Percentiles rank a stretch among this genome's conserved stretches.
These are phyloP conservation scores for Choristoneura fumiferana DNA, from an alignment of 1,140 invertebrate species.

Conservation along the genomic window DNA sequence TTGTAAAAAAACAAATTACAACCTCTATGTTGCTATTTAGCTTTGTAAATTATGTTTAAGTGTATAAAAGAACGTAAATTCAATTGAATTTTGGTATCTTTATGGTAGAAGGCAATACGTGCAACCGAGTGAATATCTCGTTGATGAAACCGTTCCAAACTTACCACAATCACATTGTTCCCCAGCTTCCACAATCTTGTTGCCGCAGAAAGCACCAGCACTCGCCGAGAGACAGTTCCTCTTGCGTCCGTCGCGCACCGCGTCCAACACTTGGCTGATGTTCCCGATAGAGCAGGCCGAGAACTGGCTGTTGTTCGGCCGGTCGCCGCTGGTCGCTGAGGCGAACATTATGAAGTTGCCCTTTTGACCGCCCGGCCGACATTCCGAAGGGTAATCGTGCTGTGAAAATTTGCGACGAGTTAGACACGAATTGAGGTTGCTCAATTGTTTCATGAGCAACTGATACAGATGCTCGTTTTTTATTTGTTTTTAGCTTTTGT, in stretches of 20 bases:
- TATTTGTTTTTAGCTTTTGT: no score
- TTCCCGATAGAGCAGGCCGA: conserved; percentile 95
- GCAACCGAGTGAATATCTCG: no score
- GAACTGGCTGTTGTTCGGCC: conserved; percentile 97
- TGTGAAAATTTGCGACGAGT: conserved; percentile 63
- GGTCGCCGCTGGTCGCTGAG: conserved; percentile 95
- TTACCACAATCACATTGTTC: conserved; percentile 98
- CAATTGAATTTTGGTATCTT: no score
- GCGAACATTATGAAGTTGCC: conserved; percentile 99
- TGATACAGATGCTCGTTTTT: no score
- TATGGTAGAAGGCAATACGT: no score
- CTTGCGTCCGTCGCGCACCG: conserved; percentile 94
- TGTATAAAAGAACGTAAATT: no score
- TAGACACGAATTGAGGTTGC: no score
- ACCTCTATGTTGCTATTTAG: no score
- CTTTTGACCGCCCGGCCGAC: conserved; percentile 91
- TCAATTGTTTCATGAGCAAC: no score
- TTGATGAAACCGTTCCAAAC: neutral
- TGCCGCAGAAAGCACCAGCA: conserved; percentile 98
- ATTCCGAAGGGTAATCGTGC: conserved; percentile 97
- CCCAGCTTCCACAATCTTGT: conserved; percentile 98
- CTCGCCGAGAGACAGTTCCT: conserved; percentile 96
- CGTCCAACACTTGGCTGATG: conserved; percentile 96
- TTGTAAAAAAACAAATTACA: no score
- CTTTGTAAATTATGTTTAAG: no score